Percentiles rank a stretch among this genome's conserved stretches.
Evolutionary conservation across 2,797 vertebrate genomes (phyloP).

Genomic region (Cuculus canorus): DNA sequence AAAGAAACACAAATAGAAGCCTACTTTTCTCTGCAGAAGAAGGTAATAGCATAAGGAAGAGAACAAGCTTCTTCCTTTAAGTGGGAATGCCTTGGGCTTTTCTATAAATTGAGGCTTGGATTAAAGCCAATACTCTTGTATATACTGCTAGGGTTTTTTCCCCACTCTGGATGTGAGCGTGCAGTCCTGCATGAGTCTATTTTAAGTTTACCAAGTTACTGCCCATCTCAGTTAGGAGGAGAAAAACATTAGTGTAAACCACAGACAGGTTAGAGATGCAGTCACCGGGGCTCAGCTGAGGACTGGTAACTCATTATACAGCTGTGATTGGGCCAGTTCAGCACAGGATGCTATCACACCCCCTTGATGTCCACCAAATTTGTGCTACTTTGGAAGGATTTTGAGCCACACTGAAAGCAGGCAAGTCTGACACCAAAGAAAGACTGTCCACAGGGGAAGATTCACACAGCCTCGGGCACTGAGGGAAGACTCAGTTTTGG

Average conservation of each 20-base stretch:
- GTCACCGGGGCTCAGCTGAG: not conserved
- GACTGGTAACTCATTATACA: not conserved
- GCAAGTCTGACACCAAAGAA: not conserved
- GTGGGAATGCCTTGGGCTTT: not conserved
- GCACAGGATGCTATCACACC: not conserved
- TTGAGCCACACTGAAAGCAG: accelerated
- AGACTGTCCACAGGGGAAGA: not conserved
- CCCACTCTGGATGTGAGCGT: not conserved
- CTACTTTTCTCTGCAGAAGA: not conserved
- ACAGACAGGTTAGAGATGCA: not conserved
- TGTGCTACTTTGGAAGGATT: not conserved
- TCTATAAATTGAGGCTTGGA: not conserved
- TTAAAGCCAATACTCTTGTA: not conserved
- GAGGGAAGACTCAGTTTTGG: not conserved
- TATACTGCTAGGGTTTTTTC: not conserved
- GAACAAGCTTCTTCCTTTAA: not conserved
- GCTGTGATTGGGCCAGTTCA: not conserved
- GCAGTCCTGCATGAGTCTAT: not conserved
- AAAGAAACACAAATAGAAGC: not conserved
- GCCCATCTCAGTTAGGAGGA: not conserved
- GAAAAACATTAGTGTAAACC: not conserved
- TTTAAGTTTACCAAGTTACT: not conserved
- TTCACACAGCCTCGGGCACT: not conserved
- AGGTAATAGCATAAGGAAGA: not conserved
- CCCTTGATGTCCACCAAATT: not conserved